phyloP scores from a whole-genome alignment of 2,888 invertebrate species.

The Drosophila heteroneura region DNA sequence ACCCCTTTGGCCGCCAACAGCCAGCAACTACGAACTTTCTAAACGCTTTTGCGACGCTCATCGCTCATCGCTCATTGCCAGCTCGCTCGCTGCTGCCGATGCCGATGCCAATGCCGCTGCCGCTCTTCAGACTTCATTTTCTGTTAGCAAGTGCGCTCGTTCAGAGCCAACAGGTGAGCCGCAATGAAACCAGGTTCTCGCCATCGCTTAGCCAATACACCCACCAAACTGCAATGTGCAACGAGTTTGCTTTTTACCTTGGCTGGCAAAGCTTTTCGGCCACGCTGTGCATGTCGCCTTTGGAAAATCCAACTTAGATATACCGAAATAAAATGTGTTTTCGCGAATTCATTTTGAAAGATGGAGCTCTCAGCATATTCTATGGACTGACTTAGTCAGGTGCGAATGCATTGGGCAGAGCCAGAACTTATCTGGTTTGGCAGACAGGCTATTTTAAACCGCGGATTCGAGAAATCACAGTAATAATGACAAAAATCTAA shows the following conservation, averaged over 20 bases:
- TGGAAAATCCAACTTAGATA: no score
- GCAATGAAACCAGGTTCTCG: background rate
- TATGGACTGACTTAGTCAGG: no score
- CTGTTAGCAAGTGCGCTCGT: slow-evolving; percentile 41
- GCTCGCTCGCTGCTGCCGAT: slow-evolving; percentile 13
- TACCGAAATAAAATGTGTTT: no score
- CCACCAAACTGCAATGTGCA: slow-evolving; percentile 12
- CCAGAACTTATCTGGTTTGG: no score
- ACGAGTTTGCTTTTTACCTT: background rate
- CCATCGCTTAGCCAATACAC: slow-evolving; percentile 32
- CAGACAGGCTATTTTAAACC: no score
- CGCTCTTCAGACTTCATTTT: slow-evolving; percentile 42
- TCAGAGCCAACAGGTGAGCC: slow-evolving; percentile 44
- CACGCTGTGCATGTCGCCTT: background rate
- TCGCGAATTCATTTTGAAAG: no score
- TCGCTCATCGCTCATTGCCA: slow-evolving; percentile 32
- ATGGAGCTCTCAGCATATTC: no score
- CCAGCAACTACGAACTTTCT: slow-evolving; percentile 50
- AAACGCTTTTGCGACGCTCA: slow-evolving; percentile 53
- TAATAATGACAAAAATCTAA: background rate
- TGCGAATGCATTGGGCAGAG: no score
- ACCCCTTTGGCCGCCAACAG: background rate
- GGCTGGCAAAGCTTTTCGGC: slow-evolving; percentile 9
- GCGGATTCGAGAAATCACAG: background rate
- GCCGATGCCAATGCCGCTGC: background rate